Base-by-base conservation (phyloP, 2,113 vertebrate species). In the Prunella himalayana region DNA sequence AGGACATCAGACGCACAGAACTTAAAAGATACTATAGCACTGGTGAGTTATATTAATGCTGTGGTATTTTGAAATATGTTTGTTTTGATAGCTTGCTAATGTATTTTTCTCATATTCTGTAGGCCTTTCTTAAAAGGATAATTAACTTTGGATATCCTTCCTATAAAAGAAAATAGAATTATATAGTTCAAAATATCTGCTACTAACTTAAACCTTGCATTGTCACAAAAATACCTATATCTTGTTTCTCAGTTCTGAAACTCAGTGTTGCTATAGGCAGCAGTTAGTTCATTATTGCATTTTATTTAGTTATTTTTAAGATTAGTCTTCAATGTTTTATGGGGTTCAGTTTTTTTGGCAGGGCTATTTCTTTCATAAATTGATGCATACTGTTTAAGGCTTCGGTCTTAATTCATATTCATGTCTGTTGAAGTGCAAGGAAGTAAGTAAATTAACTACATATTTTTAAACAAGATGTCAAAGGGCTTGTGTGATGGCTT, bases 1-100 rank as follows among this genome's bases (percentile, higher is more conserved):
- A 98, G 80, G 98, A 98, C 65, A 97, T 97, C 86, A 98, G 98
- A 61, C 98, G 98, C 47, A 98, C 98, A 51, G 98, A 98, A 65
- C 97, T 98, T 31, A 98, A 98, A 95, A 97, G 98, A 97, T 98
- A 98, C 42, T 98, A 98, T 17, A 97, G 73, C 70, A 96, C 94
- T 19, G 97, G 98, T 98, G 92, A 98, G 96, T 88, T 66, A 37
- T 3, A 8, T 61, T 73, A 35, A 33, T 33, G 20, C 50, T 77
- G 0, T 7, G 22, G n/a, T 23, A 23, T 30, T 73, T 47, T 79
- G n/a, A 78, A 89, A 39, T 66, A 11, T 17, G 5, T 49, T 88
- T 88, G 9, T 47, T 91, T 85, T 76, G 39, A 13, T 61, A 63
- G 33, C 14, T 80, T 66, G 23, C 65, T 72, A 57, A 44, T 85